phyloP scores from a whole-genome alignment of 2,888 invertebrate genomes.

The Tetragonula carbonaria region DNA sequence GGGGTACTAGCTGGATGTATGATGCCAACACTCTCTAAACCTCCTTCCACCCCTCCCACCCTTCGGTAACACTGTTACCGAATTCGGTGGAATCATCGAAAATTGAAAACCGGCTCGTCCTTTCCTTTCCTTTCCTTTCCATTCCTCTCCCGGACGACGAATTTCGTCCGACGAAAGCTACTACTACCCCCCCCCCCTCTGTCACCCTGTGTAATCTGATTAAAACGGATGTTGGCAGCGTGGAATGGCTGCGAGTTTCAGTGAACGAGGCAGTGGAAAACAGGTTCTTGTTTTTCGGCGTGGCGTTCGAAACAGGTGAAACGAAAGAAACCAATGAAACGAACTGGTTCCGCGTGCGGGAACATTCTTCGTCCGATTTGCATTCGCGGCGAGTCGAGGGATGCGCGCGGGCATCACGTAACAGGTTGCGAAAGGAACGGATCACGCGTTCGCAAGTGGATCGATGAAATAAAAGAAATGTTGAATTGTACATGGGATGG shows the following conservation, averaged over 20 bases:
- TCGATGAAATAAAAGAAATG: neutral
- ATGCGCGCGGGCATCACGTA: neutral
- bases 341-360: conserved; percentile 41
- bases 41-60: no score
- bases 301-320: conserved; percentile 39
- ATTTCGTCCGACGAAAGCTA: conserved; percentile 44
- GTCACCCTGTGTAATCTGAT: conserved; percentile 50
- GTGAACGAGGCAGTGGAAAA: conserved; percentile 10
- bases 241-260: neutral
- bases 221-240: conserved; percentile 40
- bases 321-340: conserved; percentile 6
- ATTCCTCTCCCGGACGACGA: neutral
- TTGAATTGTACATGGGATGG: no score
- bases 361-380: conserved; percentile 30
- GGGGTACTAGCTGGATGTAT: conserved; percentile 47
- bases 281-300: conserved; percentile 29
- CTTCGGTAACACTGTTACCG: conserved; percentile 77
- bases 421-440: conserved; percentile 40
- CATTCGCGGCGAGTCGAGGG: conserved; percentile 35
- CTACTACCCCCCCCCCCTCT: neutral
- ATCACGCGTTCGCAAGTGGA: neutral
- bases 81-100: conserved; percentile 83
- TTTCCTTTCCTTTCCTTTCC: conserved; percentile 11
- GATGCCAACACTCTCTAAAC: conserved; percentile 60
- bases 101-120: conserved; percentile 80